Evolutionary conservation across 2,797 vertebrate genomes (phyloP), one percentile per base, ranked within the genome.

Genomic region (Synaphobranchus kaupii): DNA sequence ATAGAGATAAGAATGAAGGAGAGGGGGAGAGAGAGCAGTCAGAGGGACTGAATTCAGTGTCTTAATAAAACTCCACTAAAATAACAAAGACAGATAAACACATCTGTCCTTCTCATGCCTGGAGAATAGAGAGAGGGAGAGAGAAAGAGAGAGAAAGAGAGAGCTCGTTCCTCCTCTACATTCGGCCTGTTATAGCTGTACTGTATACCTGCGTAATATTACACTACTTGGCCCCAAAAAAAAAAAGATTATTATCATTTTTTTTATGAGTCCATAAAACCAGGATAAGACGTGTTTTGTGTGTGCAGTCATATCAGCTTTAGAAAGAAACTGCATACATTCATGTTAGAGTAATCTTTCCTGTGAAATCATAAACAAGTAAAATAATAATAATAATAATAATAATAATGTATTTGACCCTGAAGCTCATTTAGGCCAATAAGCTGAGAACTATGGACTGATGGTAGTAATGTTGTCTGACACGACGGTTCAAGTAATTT

Each of bases 401-500:
- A 63, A 28, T 25, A 47, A 8, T 58, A 7, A 44, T 48, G 48
- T 66, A 68, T 22, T 17, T 39, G 15, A 56, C 25, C 28, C 28
- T 34, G 39, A 76, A 39, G 80, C 80, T 25, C 34, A 17, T 50
- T 47, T 47, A 85, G 44, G 71, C 22, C 31, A n/a, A 20, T 85
- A 68, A 85, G 47, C 28, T 66, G 60, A 66, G 60, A 47, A 50
- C 31, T 25, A 44, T 50, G 28, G 17, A 20, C 12, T 84, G 48
- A 85, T 85, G 56, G 52, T 56, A 66, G 44, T 85, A 63, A 85
- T 63, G 63, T 84, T 83, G 58, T 60, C 83, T 84, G 82, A 76
- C 13, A 6, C 47, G 76, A 39, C 47, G 50, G n/a, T 86, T 86
- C 84, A 88, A 88, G 87, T 85, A 44, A 80, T 71, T 88, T 88